Conservation (phyloP, 2,888 invertebrate species). For the Pandemis corylana region DNA sequence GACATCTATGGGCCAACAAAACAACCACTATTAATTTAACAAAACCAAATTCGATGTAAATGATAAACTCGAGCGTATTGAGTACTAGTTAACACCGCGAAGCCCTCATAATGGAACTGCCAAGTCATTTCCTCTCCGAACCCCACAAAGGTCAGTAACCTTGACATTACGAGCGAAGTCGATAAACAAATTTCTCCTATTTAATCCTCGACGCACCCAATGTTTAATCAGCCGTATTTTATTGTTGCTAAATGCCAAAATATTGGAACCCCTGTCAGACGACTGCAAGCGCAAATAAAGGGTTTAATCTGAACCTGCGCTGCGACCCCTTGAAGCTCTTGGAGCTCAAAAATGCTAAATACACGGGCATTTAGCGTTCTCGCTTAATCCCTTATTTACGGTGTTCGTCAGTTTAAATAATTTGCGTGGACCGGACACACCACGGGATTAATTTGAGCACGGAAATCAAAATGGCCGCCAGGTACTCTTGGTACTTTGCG, state of each 20-base stretch:
- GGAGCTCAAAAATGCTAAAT: conserved; percentile 67
- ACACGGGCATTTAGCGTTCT: conserved; percentile 71
- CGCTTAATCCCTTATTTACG: conserved; percentile 73
- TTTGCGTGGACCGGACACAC: conserved; percentile 69
- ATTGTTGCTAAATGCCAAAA: conserved; percentile 66
- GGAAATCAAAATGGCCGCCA: conserved; percentile 70
- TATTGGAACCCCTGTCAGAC: conserved; percentile 53
- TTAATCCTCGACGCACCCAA: conserved; percentile 49
- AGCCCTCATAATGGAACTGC: conserved; percentile 42
- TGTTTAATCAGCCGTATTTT: conserved; percentile 62
- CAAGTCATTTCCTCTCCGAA: conserved; percentile 49
- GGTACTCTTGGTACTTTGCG: conserved; percentile 55
- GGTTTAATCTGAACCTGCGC: conserved; percentile 50
- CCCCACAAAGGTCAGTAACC: conserved; percentile 61
- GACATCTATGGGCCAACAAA: neutral
- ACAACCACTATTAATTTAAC: neutral
- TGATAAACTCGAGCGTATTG: conserved; percentile 27
- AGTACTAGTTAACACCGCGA: conserved; percentile 22
- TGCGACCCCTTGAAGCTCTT: conserved; percentile 45
- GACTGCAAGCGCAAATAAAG: conserved; percentile 68
- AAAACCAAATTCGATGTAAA: conserved; percentile 12
- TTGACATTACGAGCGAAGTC: conserved; percentile 56
- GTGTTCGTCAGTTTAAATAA: conserved; percentile 74
- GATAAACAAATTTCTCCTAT: conserved; percentile 54
- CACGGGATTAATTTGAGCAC: conserved; percentile 74